Percentiles rank a stretch among this genome's conserved stretches.
Conservation (phyloP, 1,140 invertebrate genomes). For the Leptinotarsa defecta region DNA sequence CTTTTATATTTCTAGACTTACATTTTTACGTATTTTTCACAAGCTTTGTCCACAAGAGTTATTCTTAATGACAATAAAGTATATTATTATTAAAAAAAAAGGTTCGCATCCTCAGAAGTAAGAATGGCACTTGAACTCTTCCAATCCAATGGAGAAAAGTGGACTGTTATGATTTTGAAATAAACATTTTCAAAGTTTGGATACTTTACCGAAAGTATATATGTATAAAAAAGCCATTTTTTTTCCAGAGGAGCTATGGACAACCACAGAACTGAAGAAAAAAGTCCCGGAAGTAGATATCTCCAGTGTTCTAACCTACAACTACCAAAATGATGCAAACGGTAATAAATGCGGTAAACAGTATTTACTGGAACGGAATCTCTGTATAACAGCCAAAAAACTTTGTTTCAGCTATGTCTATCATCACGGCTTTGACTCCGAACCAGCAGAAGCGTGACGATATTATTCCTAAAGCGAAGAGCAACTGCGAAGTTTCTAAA, state of each 20-base stretch:
- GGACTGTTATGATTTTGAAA: neutral
- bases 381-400: neutral
- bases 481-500: conserved; percentile 37
- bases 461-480: conserved; percentile 1
- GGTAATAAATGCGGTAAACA: neutral
- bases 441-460: neutral
- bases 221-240: neutral
- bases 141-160: too few species aligned
- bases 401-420: neutral
- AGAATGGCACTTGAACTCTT: too few species aligned
- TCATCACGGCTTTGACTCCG: neutral
- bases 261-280: conserved; percentile 5
- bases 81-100: too few species aligned
- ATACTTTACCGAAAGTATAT: neutral
- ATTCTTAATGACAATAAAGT: too few species aligned
- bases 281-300: neutral
- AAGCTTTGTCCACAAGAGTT: too few species aligned
- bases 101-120: too few species aligned
- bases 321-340: neutral
- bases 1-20: too few species aligned
- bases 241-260: conserved; percentile 3
- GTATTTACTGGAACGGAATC: too few species aligned
- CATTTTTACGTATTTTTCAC: too few species aligned
- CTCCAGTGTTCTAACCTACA: neutral
- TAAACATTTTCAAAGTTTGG: neutral